Percentiles rank a stretch among this genome's conserved stretches.
These are phyloP conservation scores for Tineola bisselliella DNA, from an alignment of 2,888 invertebrate species.

Conservation along the genomic window DNA sequence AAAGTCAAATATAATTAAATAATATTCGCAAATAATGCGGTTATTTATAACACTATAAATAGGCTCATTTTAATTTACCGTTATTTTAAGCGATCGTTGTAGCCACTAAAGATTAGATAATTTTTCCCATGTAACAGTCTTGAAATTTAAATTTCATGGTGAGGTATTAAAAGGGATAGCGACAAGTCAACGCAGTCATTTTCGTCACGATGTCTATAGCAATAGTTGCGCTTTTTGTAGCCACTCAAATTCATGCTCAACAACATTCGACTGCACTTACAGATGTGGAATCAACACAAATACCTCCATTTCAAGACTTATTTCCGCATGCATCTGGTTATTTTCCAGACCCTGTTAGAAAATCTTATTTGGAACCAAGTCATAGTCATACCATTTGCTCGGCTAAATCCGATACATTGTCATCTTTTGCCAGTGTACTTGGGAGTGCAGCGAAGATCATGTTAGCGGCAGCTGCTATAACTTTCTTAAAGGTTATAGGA, in stretches of 20 bases:
- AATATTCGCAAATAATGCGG: no score
- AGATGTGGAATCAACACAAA: slow-evolving; percentile 32
- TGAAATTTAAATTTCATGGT: slow-evolving; percentile 53
- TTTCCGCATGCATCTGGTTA: slow-evolving; percentile 48
- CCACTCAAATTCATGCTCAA: slow-evolving; percentile 30
- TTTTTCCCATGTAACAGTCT: slow-evolving; percentile 41
- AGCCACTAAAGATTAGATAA: slow-evolving; percentile 17
- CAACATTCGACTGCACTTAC: slow-evolving; percentile 37
- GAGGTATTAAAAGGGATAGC: slow-evolving; percentile 50
- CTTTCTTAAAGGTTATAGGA: slow-evolving; percentile 45
- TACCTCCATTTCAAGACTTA: slow-evolving; percentile 42
- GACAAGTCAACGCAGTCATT: slow-evolving; percentile 49
- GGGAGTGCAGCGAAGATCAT: slow-evolving; percentile 59
- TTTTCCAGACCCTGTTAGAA: slow-evolving; percentile 44
- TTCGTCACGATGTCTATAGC: slow-evolving; percentile 46
- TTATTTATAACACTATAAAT: slow-evolving; percentile 27
- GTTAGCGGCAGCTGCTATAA: slow-evolving; percentile 50
- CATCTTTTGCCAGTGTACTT: slow-evolving; percentile 49
- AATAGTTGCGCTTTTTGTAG: slow-evolving; percentile 39
- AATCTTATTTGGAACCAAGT: slow-evolving; percentile 41
- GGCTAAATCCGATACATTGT: slow-evolving; percentile 38
- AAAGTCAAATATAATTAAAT: no score
- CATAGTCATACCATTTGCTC: slow-evolving; percentile 42
- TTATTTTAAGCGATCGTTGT: slow-evolving; percentile 28
- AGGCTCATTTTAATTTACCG: slow-evolving; percentile 24